These are phyloP conservation scores for Centropristis striata DNA, from an alignment of 2,113 vertebrate species.

Conservation along the genomic window DNA sequence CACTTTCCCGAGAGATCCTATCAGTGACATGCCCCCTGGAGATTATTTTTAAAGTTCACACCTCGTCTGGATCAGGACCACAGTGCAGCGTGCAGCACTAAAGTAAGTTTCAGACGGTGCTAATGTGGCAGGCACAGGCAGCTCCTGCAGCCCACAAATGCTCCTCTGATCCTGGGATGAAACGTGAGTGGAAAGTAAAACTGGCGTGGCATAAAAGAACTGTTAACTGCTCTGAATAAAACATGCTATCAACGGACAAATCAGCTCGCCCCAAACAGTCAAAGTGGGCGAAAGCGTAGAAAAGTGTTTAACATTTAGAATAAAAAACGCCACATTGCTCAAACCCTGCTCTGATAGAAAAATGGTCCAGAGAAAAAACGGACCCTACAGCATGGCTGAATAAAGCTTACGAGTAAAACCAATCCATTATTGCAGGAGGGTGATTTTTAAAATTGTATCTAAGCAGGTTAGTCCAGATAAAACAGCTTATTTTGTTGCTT, in stretches of 20 bases:
- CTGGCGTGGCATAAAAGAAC: conserved; percentile 75
- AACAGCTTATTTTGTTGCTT: background rate
- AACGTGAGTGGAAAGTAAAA: conserved; percentile 89
- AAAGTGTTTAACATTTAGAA: conserved; percentile 22
- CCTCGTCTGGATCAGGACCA: background rate
- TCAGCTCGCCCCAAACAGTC: background rate
- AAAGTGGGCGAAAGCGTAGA: conserved; percentile 27
- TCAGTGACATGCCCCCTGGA: background rate
- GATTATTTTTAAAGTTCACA: conserved; percentile 20
- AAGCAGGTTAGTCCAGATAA: conserved; percentile 14
- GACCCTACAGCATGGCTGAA: conserved; percentile 44
- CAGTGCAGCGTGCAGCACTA: conserved; percentile 32
- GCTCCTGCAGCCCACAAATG: conserved; percentile 77
- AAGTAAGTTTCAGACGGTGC: conserved; percentile 68
- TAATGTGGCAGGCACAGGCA: conserved; percentile 64
- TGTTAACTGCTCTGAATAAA: conserved; percentile 66
- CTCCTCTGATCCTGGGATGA: conserved; percentile 82
- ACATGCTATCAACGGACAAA: conserved; percentile 24
- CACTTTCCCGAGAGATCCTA: background rate
- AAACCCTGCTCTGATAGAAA: conserved; percentile 14
- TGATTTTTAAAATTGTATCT: conserved; percentile 8
- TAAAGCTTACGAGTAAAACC: conserved; percentile 19
- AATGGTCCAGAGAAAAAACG: conserved; percentile 39
- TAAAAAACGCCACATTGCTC: background rate
- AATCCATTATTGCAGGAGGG: conserved; percentile 37